Conservation (phyloP, 2,113 vertebrate genomes). For the Dolichotis patagonum region DNA sequence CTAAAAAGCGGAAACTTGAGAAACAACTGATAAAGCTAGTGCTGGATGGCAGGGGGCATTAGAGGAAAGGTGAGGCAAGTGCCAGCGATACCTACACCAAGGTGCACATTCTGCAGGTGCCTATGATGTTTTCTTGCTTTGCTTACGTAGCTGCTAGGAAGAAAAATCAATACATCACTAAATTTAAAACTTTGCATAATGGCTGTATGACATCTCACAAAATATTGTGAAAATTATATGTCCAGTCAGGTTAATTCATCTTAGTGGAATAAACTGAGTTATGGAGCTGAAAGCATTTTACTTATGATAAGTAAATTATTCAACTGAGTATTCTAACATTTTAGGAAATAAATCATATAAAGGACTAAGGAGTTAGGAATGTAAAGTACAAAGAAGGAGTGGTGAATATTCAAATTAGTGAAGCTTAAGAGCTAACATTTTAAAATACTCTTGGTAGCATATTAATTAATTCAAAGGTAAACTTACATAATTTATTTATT, state of each 20-base stretch:
- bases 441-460: background rate
- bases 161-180: background rate
- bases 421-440: background rate
- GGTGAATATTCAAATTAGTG: background rate
- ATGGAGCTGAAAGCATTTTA: background rate
- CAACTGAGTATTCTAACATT: background rate
- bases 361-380: background rate
- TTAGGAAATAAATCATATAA: background rate
- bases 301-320: background rate
- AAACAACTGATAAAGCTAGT: background rate
- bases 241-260: background rate
- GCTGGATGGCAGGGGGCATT: background rate
- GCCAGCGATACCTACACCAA: background rate
- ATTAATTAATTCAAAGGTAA: background rate
- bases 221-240: background rate
- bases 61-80: background rate
- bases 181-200: background rate
- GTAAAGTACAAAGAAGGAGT: background rate
- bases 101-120: background rate
- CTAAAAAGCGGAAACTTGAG: background rate
- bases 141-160: background rate
- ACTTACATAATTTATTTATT: background rate
- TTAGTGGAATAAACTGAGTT: background rate
- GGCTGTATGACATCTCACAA: background rate
- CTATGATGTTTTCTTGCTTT: background rate